phyloP scores from a whole-genome alignment of 2,888 invertebrate species.

The Andrena praecox region DNA sequence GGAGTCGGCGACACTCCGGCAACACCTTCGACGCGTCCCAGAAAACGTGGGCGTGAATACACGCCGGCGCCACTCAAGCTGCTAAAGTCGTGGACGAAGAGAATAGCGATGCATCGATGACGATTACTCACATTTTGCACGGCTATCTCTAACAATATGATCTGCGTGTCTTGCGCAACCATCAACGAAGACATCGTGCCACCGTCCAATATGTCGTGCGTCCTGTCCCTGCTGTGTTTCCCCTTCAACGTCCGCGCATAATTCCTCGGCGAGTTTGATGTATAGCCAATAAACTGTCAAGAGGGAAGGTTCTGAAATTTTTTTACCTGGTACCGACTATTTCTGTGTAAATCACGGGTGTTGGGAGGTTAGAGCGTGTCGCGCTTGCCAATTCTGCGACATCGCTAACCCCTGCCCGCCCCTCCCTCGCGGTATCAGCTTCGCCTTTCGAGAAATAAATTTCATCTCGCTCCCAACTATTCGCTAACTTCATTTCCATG shows the following conservation, averaged over 20 bases:
- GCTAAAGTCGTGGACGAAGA: background rate
- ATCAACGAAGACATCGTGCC: constrained; percentile 77
- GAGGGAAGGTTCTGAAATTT: constrained; percentile 44
- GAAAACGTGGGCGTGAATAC: background rate
- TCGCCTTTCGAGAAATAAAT: constrained; percentile 33
- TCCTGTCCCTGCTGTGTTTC: constrained; percentile 8
- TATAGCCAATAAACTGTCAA: constrained; percentile 27
- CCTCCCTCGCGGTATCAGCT: background rate
- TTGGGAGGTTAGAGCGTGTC: constrained; percentile 57
- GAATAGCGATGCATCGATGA: background rate
- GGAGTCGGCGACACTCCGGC: too few relatives aligned
- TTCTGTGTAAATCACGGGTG: constrained; percentile 16
- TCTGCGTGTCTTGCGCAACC: constrained; percentile 73
- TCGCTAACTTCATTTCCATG: constrained; percentile 52
- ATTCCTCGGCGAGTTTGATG: constrained; percentile 24
- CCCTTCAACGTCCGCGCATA: constrained; percentile 7
- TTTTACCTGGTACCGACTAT: constrained; percentile 39
- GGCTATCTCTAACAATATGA: constrained; percentile 80
- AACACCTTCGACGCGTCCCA: too few relatives aligned
- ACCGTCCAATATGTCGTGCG: constrained; percentile 6
- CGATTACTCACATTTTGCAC: constrained; percentile 75
- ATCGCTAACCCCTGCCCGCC: constrained; percentile 21
- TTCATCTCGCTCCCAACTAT: constrained; percentile 25
- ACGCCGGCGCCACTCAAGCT: background rate
- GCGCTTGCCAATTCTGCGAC: constrained; percentile 49